Evolutionary conservation across 30 jellyfish, hydroid and myxozoan genomes (phyloP), one percentile per base, ranked within the genome.

Genomic region (Haliclystus octoradiatus): DNA sequence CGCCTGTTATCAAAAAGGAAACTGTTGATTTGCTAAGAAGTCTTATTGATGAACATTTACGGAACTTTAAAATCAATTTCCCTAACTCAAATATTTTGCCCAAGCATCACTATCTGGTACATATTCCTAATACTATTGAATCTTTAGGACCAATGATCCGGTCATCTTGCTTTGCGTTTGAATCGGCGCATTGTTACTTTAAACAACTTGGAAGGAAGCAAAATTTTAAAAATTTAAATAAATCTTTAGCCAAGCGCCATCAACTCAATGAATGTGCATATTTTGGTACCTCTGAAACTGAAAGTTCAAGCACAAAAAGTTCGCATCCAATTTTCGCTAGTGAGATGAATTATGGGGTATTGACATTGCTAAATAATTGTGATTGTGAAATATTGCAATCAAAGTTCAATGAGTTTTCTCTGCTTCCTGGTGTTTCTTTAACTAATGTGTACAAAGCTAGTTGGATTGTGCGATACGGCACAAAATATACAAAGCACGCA

Each of bases 321-420:
- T 40, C 19, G 14, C 84, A 73, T 63, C 84, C 84, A 63, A 68
- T 61, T 25, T 73, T 73, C 49, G 51, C 84, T 5, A 63, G 78
- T 23, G 78, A 73, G 33, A 31, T 52, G 26, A 63, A 73, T 19
- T 46, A n/a, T 60, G 84, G 84, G n/a, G 84, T 73, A n/a, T 30
- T 73, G 47, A 63, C 30, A 34, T 25, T 34, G 3, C 68, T 64
- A 30, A 63, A 57, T 24, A 15, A n/a, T 1, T n/a, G 19, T n/a
- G 28, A 25, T 24, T n/a, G 28, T 9, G 33, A 46, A 49, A 47
- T 27, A 2, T 52, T 73, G 46, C 77, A 71, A 32, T 5, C 29
- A 30, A 22, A 30, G 25, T 52, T 57, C 2, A 69, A 61, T 23
- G n/a, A 1, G 7, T 27, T 25, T 47, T 64, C 68, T 60, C 27